Conservation (phyloP, 2,888 invertebrate species). For the Leistus spinibarbis region DNA sequence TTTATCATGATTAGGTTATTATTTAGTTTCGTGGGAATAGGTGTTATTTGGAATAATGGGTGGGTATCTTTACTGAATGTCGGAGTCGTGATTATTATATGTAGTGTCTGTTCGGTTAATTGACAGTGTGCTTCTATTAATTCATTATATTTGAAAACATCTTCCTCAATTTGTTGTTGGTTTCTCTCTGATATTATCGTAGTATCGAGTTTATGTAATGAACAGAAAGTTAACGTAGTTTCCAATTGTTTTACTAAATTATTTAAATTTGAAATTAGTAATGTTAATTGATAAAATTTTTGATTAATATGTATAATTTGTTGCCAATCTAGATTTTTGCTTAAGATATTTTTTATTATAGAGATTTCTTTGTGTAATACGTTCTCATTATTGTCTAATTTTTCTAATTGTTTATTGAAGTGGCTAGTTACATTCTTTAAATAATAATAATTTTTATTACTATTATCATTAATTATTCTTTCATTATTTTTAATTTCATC, state of each 20-base stretch:
- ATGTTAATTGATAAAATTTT: not conserved
- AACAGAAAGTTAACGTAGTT: not conserved
- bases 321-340: not conserved
- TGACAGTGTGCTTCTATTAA: not conserved
- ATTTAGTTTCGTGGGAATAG: slow-evolving; percentile 1
- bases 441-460: not conserved
- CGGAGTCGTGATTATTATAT: not conserved
- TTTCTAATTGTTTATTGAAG: not conserved
- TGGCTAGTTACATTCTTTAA: not conserved
- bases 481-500: too few species aligned
- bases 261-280: not conserved
- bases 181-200: not conserved
- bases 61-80: not conserved
- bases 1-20: not conserved
- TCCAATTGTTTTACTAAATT: not conserved
- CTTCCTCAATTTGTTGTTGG: not conserved
- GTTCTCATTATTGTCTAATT: not conserved
- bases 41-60: not conserved
- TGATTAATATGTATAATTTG: not conserved
- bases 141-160: not conserved
- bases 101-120: not conserved
- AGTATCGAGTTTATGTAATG: not conserved
- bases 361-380: not conserved
- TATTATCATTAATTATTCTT: not conserved
- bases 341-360: not conserved